Evolutionary conservation across 1,140 invertebrate species (phyloP).

Genomic region (Neodiprion lecontei): DNA sequence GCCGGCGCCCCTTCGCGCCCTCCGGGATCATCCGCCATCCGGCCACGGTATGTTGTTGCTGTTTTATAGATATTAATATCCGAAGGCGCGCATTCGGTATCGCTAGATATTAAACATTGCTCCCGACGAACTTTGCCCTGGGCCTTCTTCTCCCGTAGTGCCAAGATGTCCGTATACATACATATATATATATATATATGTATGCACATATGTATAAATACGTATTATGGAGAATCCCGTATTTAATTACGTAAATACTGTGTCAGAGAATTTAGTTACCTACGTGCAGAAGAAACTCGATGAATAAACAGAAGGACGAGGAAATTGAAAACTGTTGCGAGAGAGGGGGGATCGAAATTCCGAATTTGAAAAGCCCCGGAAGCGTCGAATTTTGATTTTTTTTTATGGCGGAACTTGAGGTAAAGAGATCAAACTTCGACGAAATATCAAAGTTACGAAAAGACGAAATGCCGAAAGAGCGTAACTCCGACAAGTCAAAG

Average conservation of each 20-base stretch:
- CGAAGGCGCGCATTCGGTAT: conserved; percentile 6
- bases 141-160: not conserved
- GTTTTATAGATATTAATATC: conserved; percentile 1
- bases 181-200: not conserved
- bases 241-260: not conserved
- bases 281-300: not conserved
- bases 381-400: no score
- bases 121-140: not conserved
- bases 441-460: no score
- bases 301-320: not conserved
- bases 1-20: not conserved
- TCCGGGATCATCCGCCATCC: not conserved
- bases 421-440: no score
- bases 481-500: no score
- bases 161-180: not conserved
- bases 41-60: not conserved
- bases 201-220: no score
- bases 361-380: no score
- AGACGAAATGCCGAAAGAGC: no score
- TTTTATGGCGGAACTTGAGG: no score
- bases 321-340: no score
- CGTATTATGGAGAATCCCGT: not conserved
- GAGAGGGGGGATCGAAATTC: no score
- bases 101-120: not conserved
- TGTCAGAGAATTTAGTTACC: no score